Evolutionary conservation across 2,113 vertebrate genomes (phyloP), one percentile per base, ranked within the genome.

Genomic region (Dasyprocta punctata): DNA sequence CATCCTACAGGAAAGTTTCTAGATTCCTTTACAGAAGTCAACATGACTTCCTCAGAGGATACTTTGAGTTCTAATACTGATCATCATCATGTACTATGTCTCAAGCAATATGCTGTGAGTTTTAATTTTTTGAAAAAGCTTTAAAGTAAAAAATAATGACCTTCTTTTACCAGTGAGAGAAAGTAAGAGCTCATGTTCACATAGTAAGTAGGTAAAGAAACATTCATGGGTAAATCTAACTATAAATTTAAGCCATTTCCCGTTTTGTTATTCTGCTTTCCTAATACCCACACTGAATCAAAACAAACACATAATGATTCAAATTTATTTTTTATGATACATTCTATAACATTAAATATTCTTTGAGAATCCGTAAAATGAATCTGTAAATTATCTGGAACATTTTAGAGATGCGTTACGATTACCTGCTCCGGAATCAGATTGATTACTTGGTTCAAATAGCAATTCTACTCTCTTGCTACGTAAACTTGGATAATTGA

Each of bases 141-240:
- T 65, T 28, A 11, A 77, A 86, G 24, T 84, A 86, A 96, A 96
- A 89, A 61, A 78, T 77, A 95, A 86, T 71, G 69, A 63, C 44
- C 5, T 22, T 92, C 30, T 17, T 92, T 95, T 92, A 84, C 24
- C 84, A 94, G n/a, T 69, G n/a, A 85, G 36, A 56, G 61, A n/a
- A n/a, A 95, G 71, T 94, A 41, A 92, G 33, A 92, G 63, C 63
- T 86, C 36, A 82, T 2, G 16, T 52, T 44, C 82, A 65, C 8
- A 90, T 0, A 56, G 52, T 54, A 86, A 86, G 60, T 54, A 86
- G 20, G 2, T 81, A 41, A 83, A n/a, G 19, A 84, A 60, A 86
- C 28, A 88, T 36, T 44, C 36, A 84, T 54, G 58, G 1, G 33
- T 36, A 52, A 19, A 78, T 73, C 17, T 78, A 36, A 28, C n/a